These are phyloP conservation scores for Acipenser transmontanus DNA, from an alignment of 2,797 vertebrate species.

Conservation along the genomic window DNA sequence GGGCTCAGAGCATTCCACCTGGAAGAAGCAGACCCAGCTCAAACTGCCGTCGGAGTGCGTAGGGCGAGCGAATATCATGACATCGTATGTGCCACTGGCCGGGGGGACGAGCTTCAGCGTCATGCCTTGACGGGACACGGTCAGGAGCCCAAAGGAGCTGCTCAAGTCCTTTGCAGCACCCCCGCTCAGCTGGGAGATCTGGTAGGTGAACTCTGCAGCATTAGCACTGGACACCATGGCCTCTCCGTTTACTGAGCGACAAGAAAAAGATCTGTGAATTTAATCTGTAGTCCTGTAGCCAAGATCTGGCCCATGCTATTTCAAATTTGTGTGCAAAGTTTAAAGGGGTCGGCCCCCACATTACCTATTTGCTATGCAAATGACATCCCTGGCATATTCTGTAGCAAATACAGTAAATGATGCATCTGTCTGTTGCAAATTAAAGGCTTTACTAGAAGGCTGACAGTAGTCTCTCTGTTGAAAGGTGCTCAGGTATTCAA, in stretches of 20 bases:
- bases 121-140: slow-evolving; percentile 48
- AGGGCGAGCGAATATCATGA: slow-evolving; percentile 64
- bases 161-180: slow-evolving; percentile 26
- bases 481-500: too few species aligned
- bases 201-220: slow-evolving; percentile 60
- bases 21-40: slow-evolving; percentile 70
- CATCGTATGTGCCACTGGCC: slow-evolving; percentile 48
- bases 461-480: too few species aligned
- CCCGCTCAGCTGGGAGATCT: slow-evolving; percentile 54
- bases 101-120: slow-evolving; percentile 63
- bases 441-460: too few species aligned
- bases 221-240: slow-evolving; percentile 46
- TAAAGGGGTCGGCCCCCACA: too few species aligned
- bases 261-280: too few species aligned
- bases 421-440: too few species aligned
- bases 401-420: too few species aligned
- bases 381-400: too few species aligned
- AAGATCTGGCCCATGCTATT: too few species aligned
- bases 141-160: slow-evolving; percentile 53
- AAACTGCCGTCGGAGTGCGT: slow-evolving; percentile 37
- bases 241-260: slow-evolving; percentile 57
- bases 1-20: slow-evolving; percentile 51
- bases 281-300: too few species aligned
- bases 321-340: too few species aligned
- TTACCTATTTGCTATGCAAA: too few species aligned